Evolutionary conservation across 2,797 vertebrate genomes (phyloP).

Genomic region (Arremon brunneinucha): DNA sequence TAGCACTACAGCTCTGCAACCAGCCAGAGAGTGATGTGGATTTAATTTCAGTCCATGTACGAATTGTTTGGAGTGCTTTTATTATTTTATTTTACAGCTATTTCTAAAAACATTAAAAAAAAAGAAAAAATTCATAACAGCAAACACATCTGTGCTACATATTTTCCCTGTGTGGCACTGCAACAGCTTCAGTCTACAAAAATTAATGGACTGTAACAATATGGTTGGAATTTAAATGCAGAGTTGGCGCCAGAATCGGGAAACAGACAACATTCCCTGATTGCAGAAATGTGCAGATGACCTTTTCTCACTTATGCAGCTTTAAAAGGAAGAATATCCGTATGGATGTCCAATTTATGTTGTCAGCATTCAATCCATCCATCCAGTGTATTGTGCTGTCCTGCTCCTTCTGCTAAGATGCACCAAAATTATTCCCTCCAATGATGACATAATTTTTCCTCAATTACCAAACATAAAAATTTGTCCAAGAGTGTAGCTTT

Average conservation of each 20-base stretch:
- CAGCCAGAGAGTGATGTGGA: not conserved
- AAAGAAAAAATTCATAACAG: not conserved
- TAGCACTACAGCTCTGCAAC: not conserved
- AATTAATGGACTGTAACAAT: constrained; percentile 55
- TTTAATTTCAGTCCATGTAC: not conserved
- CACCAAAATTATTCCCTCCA: not conserved
- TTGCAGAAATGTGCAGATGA: not conserved
- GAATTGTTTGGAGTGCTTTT: constrained; percentile 17
- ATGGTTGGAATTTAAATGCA: constrained; percentile 27
- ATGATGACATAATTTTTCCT: not conserved
- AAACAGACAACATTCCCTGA: not conserved
- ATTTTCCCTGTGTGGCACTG: constrained; percentile 50
- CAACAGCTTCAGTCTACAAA: constrained; percentile 10
- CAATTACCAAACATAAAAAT: not conserved
- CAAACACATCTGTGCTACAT: constrained; percentile 51
- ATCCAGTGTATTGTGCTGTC: not conserved
- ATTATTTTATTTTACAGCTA: constrained; percentile 38
- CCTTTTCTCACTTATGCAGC: not conserved
- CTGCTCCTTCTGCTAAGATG: not conserved
- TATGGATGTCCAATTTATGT: not conserved
- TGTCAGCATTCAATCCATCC: not conserved
- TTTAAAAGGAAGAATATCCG: not conserved
- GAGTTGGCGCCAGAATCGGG: not conserved
- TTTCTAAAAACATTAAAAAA: not conserved
- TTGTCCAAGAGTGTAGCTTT: not conserved